phyloP scores from a whole-genome alignment of 2,888 invertebrate genomes.

The Baronia brevicornis region DNA sequence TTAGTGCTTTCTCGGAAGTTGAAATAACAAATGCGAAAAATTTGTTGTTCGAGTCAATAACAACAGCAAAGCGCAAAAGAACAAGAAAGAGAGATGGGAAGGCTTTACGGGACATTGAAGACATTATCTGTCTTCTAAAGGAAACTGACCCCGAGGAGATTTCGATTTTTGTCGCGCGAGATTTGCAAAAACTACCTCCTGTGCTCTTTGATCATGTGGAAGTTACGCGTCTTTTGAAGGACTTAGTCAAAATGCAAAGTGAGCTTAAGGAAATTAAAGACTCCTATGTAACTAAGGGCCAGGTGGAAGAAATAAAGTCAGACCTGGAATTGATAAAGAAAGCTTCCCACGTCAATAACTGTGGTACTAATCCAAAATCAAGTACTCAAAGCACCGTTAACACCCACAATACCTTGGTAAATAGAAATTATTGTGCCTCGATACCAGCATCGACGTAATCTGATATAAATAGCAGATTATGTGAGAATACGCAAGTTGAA shows the following conservation, averaged over 20 bases:
- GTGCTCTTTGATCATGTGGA: slow-evolving; percentile 20
- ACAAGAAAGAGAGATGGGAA: slow-evolving; percentile 13
- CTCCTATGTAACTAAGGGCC: slow-evolving; percentile 8
- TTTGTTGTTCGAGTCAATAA: slow-evolving; percentile 16
- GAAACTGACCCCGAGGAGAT: slow-evolving; percentile 15
- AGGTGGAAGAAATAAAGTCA: slow-evolving; percentile 7
- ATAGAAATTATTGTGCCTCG: too few relatives aligned
- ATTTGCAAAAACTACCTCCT: slow-evolving; percentile 18
- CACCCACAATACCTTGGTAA: too few relatives aligned
- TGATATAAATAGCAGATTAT: too few relatives aligned
- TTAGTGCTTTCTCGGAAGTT: slow-evolving; percentile 15
- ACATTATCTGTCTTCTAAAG: slow-evolving; percentile 16
- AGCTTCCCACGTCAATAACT: slow-evolving; percentile 7
- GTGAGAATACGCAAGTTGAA: too few relatives aligned
- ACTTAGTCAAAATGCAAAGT: slow-evolving; percentile 10
- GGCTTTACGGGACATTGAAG: slow-evolving; percentile 16
- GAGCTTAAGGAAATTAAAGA: slow-evolving; percentile 13
- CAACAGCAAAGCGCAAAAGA: slow-evolving; percentile 11
- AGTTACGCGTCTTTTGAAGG: slow-evolving; percentile 14
- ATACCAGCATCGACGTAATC: too few relatives aligned
- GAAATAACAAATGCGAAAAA: slow-evolving; percentile 17
- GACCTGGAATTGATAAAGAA: slow-evolving; percentile 11
- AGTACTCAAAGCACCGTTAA: too few relatives aligned
- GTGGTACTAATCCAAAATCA: slow-evolving; percentile 7
- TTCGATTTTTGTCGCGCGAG: slow-evolving; percentile 16